These are phyloP conservation scores for Stichopus horrens DNA, from an alignment of 53 echinoderm and acorn worm species.

Conservation along the genomic window DNA sequence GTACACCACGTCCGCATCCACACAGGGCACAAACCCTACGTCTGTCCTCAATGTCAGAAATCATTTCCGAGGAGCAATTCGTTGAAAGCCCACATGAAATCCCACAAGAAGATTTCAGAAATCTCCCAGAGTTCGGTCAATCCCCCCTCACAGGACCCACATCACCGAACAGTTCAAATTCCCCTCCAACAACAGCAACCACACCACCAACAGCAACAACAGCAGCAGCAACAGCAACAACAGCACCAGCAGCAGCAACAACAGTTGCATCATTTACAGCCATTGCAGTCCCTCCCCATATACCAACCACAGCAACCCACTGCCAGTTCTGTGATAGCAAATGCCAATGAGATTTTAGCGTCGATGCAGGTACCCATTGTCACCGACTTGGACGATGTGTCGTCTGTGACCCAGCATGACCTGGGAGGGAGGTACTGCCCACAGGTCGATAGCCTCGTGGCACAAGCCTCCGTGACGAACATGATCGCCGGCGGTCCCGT, in stretches of 20 bases:
- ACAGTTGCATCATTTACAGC: not conserved
- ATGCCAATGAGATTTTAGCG: slow-evolving; percentile 30
- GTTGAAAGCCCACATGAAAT: slow-evolving; percentile 35
- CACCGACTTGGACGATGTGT: not conserved
- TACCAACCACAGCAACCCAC: not conserved
- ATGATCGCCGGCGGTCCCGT: slow-evolving; percentile 24
- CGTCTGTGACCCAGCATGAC: slow-evolving; percentile 26
- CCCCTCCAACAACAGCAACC: not conserved
- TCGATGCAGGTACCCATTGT: slow-evolving; percentile 15
- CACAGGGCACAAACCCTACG: slow-evolving; percentile 30
- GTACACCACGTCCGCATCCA: slow-evolving; percentile 42
- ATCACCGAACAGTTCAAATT: not conserved
- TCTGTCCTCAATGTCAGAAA: slow-evolving; percentile 29
- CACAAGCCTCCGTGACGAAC: slow-evolving; percentile 8
- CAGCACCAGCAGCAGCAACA: not conserved
- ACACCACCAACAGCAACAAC: too few species aligned
- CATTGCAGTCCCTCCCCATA: not conserved
- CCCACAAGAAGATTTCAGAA: slow-evolving; percentile 6
- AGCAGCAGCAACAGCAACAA: not conserved
- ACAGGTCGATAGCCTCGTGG: slow-evolving; percentile 1
- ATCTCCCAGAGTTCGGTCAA: too few species aligned
- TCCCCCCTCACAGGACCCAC: not conserved
- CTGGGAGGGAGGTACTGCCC: slow-evolving; percentile 4
- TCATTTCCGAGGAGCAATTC: slow-evolving; percentile 37
- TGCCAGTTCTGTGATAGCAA: slow-evolving; percentile 2